Conservation (phyloP, 2,797 vertebrate species). For the Lutjanus campechanus region DNA sequence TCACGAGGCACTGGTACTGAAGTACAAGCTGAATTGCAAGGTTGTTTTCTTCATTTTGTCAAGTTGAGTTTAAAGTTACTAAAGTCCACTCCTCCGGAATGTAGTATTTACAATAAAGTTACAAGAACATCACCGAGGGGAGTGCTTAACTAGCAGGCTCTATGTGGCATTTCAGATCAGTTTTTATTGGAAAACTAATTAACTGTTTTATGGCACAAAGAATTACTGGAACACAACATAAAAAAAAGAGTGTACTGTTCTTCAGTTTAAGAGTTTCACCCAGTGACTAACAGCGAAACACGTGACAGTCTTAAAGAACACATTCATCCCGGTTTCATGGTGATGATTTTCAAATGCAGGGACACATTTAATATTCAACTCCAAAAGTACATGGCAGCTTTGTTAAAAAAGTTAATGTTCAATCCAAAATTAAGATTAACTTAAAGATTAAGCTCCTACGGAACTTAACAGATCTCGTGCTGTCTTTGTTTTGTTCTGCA, state of each 20-base stretch:
- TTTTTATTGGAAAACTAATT: constrained; percentile 1
- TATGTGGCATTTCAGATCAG: not conserved
- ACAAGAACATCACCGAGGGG: not conserved
- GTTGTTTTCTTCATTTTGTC: no score
- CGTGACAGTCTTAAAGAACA: not conserved
- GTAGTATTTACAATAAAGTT: not conserved
- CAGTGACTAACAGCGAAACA: not conserved
- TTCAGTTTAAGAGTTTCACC: not conserved
- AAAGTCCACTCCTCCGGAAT: not conserved
- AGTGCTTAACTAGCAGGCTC: not conserved
- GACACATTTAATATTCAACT: not conserved
- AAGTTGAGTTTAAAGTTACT: no score
- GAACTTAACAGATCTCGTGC: no score
- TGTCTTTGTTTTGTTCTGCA: not conserved
- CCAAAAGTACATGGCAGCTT: not conserved
- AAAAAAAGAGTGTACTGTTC: not conserved
- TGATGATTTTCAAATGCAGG: not conserved
- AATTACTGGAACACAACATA: not conserved
- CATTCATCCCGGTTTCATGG: not conserved
- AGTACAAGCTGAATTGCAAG: no score
- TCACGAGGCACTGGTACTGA: no score
- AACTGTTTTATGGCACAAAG: constrained; percentile 42
- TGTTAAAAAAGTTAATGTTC: not conserved
- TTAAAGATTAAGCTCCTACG: not conserved
- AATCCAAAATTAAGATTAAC: not conserved